phyloP scores from a whole-genome alignment of 2,797 vertebrate species.

The Lycodopsis pacificus region DNA sequence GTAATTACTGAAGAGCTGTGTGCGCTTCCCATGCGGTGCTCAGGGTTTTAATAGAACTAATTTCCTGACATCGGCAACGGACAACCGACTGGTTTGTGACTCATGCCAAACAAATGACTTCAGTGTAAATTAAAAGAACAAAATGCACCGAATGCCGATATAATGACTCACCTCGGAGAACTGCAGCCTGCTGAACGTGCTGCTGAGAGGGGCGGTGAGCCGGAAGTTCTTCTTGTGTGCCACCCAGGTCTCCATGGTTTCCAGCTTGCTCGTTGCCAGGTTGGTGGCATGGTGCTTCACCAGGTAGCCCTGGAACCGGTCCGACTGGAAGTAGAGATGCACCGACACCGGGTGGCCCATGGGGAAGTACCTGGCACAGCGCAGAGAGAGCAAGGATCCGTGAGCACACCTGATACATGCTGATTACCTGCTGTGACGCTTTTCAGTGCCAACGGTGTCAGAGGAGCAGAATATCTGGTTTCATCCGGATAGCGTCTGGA shows the following conservation, averaged over 20 bases:
- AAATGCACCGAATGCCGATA: neutral
- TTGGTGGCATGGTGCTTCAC: conserved; percentile 95
- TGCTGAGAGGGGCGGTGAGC: conserved; percentile 88
- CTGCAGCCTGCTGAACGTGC: conserved; percentile 93
- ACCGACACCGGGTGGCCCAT: conserved; percentile 96
- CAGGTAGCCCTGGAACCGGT: conserved; percentile 98
- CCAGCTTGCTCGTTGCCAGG: conserved; percentile 95
- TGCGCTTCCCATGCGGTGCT: conserved; percentile 44
- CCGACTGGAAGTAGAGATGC: conserved; percentile 96
- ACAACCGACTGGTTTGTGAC: conserved; percentile 48
- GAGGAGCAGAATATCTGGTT: conserved; percentile 57
- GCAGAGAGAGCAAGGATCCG: conserved; percentile 34
- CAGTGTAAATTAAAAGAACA: conserved; percentile 34
- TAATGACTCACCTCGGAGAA: conserved; percentile 90
- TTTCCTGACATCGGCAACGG: conserved; percentile 39
- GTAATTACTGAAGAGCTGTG: conserved; percentile 58
- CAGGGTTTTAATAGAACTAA: conserved; percentile 52
- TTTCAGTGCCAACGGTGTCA: conserved; percentile 58
- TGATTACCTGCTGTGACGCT: conserved; percentile 36
- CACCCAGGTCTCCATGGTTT: conserved; percentile 97
- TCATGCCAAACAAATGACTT: conserved; percentile 41
- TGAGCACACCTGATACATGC: conserved; percentile 55
- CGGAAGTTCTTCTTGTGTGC: conserved; percentile 95
- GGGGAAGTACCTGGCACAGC: conserved; percentile 90
- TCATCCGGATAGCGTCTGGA: conserved; percentile 39